Evolutionary conservation across 2,888 invertebrate genomes (phyloP), one percentile per base, ranked within the genome.

Genomic region (Prionchulus punctatus): DNA sequence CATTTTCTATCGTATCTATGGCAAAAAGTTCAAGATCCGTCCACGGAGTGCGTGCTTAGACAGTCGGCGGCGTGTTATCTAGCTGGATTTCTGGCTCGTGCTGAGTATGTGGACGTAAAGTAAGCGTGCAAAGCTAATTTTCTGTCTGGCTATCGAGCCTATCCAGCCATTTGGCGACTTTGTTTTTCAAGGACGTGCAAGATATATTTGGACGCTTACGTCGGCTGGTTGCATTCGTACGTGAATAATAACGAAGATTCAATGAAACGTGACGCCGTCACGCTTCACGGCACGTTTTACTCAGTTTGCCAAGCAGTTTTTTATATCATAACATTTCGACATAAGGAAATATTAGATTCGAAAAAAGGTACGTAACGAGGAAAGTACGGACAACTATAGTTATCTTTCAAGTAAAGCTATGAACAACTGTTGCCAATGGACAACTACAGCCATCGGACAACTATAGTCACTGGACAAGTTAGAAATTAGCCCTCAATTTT

Each of bases 281-380:
- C 82, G 64, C 79, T 82, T 0, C 91, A 96, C 69, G 79, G 82
- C 2, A 84, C 90, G 0, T 96, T 96, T 74, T 91, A 90, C 70
- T 81, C 86, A 1, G 80, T 89, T 2, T 91, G 91, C 64, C 92
- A 96, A 72, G 82, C 87, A 0, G 76, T 92, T 48, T 92, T 96
- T 75, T 91, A 94, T 72, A 77, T 91, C 21, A 82, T 96, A 59
- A 84, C 86, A 0, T 92, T 91, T 71, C 81, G 89, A 59, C 85
- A 88, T 70, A 82, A 82, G 64, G 84, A 90, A 67, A 77, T 94
- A 63, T 81, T 87, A 47, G 78, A 78, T 57, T 80, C 77, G 64
- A 81, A 81, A 70, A 83, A 84, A 3, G 50, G 50, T 49, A 28
- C 26, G 50, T 7, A 36, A 12, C 12, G 12, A 18, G 7, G 36